These are phyloP conservation scores for Prionailurus bengalensis DNA, from an alignment of 2,113 vertebrate species.

Conservation along the genomic window DNA sequence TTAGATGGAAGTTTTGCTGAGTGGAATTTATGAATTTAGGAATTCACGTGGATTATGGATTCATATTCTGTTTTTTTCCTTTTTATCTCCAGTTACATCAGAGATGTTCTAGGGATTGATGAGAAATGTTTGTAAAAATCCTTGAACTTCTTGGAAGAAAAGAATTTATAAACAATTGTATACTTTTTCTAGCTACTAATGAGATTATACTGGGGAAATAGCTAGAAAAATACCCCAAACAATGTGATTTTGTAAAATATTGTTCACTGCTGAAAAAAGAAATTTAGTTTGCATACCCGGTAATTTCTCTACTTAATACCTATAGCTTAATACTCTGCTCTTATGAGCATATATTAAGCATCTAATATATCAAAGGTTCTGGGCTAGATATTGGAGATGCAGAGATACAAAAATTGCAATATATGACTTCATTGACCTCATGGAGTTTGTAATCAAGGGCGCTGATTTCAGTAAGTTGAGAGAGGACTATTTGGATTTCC, in stretches of 20 bases:
- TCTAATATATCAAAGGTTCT: slow-evolving; percentile 18
- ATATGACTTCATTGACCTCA: slow-evolving; percentile 2
- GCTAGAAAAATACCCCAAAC: slow-evolving; percentile 27
- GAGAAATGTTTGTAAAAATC: slow-evolving; percentile 57
- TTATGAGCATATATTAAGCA: background rate
- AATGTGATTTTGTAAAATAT: slow-evolving; percentile 57
- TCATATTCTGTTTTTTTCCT: slow-evolving; percentile 3
- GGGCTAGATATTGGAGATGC: background rate
- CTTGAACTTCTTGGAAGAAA: slow-evolving; percentile 32
- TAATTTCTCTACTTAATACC: slow-evolving; percentile 17
- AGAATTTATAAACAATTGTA: background rate
- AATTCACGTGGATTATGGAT: slow-evolving; percentile 17
- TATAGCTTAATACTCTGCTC: slow-evolving; percentile 11
- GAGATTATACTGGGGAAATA: background rate
- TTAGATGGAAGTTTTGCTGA: slow-evolving; percentile 47
- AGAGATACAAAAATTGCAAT: background rate
- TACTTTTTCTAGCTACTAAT: slow-evolving; percentile 43
- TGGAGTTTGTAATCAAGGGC: slow-evolving; percentile 6
- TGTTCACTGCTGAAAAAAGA: slow-evolving; percentile 18
- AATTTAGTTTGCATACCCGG: background rate
- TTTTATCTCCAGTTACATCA: background rate
- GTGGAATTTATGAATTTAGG: slow-evolving; percentile 25
- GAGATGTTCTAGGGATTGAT: slow-evolving; percentile 43
- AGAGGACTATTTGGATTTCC: slow-evolving; percentile 23
- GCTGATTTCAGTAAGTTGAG: background rate